Evolutionary conservation across 2,113 vertebrate species (phyloP).

Genomic region (Tilapia sparmanii): DNA sequence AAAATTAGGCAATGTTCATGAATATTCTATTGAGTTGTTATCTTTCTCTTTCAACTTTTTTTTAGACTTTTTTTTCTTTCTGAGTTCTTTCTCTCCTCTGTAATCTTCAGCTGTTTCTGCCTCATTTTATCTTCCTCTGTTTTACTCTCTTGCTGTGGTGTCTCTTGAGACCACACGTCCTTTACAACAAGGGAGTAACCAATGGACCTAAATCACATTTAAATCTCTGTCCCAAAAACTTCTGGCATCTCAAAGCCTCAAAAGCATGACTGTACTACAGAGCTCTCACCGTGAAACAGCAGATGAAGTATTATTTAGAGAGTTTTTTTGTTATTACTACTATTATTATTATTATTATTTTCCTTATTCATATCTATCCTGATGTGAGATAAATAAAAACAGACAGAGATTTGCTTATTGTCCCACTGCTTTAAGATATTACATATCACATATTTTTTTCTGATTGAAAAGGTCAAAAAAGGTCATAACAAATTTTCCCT

Average conservation of each 20-base stretch:
- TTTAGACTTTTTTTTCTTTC: neutral
- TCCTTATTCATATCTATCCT: neutral
- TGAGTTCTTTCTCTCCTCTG: neutral
- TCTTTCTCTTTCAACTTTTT: slow-evolving; percentile 40
- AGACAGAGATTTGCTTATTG: neutral
- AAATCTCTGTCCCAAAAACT: slow-evolving; percentile 6
- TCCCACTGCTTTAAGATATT: neutral
- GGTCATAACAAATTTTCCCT: neutral
- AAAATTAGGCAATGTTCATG: slow-evolving; percentile 49
- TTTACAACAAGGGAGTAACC: neutral
- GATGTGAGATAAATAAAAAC: slow-evolving; percentile 10
- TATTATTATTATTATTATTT: neutral
- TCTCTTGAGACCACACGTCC: slow-evolving; percentile 1
- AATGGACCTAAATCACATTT: slow-evolving; percentile 2
- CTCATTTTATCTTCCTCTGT: neutral
- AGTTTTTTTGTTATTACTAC: neutral
- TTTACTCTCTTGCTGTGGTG: neutral
- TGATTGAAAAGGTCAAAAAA: neutral
- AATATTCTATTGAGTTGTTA: slow-evolving; percentile 56
- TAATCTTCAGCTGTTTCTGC: slow-evolving; percentile 9
- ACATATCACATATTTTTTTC: neutral
- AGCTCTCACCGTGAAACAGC: neutral
- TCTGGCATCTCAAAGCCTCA: neutral
- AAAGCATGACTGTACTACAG: neutral
- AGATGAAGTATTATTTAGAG: neutral